Conservation (phyloP, 2,113 vertebrate genomes). For the Clarias macrocephalus region DNA sequence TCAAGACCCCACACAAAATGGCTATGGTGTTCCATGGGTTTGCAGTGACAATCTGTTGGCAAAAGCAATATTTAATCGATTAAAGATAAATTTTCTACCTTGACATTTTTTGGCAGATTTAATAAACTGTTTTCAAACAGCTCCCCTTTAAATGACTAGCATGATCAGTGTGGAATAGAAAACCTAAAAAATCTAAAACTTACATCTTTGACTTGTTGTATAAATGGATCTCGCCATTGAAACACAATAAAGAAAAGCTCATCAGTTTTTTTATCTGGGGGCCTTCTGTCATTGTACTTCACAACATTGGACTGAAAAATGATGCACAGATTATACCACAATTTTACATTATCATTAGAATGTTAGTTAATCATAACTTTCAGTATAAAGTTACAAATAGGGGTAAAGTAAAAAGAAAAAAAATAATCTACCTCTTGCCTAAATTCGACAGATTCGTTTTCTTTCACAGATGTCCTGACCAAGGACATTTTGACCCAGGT, state of each 20-base stretch:
- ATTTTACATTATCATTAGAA: neutral
- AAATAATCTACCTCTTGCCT: conserved; percentile 84
- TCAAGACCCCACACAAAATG: conserved; percentile 92
- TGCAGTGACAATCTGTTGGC: conserved; percentile 88
- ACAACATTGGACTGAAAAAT: conserved; percentile 85
- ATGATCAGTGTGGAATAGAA: neutral
- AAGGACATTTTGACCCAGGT: conserved; percentile 99
- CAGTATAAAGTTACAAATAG: neutral
- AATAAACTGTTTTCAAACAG: neutral
- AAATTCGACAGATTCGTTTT: conserved; percentile 84
- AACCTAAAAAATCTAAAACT: conserved; percentile 52
- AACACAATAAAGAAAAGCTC: conserved; percentile 95
- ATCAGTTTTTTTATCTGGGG: conserved; percentile 64
- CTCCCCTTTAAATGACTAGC: neutral
- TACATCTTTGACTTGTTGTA: conserved; percentile 91
- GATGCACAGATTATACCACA: conserved; percentile 22
- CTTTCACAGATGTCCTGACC: conserved; percentile 87
- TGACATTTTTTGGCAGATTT: neutral
- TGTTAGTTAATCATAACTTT: neutral
- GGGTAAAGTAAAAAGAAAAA: neutral
- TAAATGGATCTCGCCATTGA: conserved; percentile 93
- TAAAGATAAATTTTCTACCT: neutral
- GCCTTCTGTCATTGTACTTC: conserved; percentile 88
- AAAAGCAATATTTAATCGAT: conserved; percentile 37
- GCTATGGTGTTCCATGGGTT: conserved; percentile 93